Evolutionary conservation across 2,113 vertebrate species (phyloP), one percentile per base, ranked within the genome.

Genomic region (Chaetops frenatus): DNA sequence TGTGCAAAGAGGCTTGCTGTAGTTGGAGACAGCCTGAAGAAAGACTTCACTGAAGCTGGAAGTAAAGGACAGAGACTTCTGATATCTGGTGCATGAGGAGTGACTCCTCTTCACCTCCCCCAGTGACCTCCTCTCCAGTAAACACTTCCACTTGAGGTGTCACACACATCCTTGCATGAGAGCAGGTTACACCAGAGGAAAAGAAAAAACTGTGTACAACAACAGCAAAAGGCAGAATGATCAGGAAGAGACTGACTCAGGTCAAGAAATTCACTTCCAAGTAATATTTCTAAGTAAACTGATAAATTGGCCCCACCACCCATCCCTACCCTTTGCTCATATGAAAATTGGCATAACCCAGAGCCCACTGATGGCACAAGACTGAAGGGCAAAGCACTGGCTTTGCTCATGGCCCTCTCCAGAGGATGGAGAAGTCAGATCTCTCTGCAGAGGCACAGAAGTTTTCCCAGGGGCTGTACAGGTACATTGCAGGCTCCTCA

Each of bases 51-150:
- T 60, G n/a, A 72, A 85, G 10, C 28, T 73, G 42, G 12, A 76
- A 72, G 15, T 22, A 33, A 67, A 92, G 22, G 36, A 61, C 20
- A 51, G 64, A 86, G 35, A 36, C 9, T 80, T 86, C 57, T 51
- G 35, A 64, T 35, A 71, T 8, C 29, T 44, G 36, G 24, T 56
- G 54, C 62, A 71, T 14, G 35, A 82, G 36, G 27, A 89, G 6
- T 4, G 38, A 54, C 25, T 66, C 9, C 15, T 85, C 54, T 84
- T 47, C 78, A 35, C 56, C 36, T 31, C 13, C 15, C 10, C 21
- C n/a, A 35, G 20, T 4, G 29, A 38, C 23, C 23, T 42, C 8
- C 21, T 38, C 27, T 67, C 7, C 1, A 0, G 9, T 2, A 1
- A 54, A 17, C 53, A 65, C 61, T 57, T 27, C 24, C 15, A 24